phyloP scores from a whole-genome alignment of 2,797 vertebrate genomes.

The Sparidentex hasta region DNA sequence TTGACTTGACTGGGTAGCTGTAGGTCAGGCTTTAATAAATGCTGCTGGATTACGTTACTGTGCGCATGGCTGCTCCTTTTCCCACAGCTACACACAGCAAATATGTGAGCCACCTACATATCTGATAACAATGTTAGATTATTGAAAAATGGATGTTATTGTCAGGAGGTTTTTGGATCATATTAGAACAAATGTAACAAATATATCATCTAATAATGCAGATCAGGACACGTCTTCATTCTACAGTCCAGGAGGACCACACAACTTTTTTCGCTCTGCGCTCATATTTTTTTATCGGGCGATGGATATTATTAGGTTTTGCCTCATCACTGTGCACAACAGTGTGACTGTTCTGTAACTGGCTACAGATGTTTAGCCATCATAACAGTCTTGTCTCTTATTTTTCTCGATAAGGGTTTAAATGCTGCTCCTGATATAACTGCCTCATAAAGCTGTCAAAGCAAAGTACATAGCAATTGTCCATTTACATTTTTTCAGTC shows the following conservation, averaged over 20 bases:
- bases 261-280: conserved; percentile 11
- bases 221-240: conserved; percentile 8
- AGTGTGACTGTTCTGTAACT: conserved; percentile 58
- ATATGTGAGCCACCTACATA: conserved; percentile 19
- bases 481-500: conserved; percentile 8
- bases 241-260: not conserved
- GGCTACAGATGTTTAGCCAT: conserved; percentile 51
- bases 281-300: conserved; percentile 45
- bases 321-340: conserved; percentile 42
- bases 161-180: not conserved
- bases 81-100: conserved; percentile 32
- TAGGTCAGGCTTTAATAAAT: conserved; percentile 74
- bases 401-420: conserved; percentile 48
- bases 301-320: conserved; percentile 55
- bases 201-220: not conserved
- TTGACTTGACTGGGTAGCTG: conserved; percentile 63
- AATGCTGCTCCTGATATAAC: conserved; percentile 27
- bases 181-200: conserved; percentile 5
- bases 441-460: conserved; percentile 36
- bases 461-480: conserved; percentile 1
- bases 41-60: conserved; percentile 53
- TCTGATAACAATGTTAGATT: conserved; percentile 24
- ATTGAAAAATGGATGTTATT: conserved; percentile 3
- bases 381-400: conserved; percentile 27
- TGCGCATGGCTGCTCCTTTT: conserved; percentile 47